A percentile compares a stretch with the other conserved stretches of the same genome.
Evolutionary conservation across 2,113 vertebrate genomes (phyloP).

Genomic region (Aldabrachelys gigantea): DNA sequence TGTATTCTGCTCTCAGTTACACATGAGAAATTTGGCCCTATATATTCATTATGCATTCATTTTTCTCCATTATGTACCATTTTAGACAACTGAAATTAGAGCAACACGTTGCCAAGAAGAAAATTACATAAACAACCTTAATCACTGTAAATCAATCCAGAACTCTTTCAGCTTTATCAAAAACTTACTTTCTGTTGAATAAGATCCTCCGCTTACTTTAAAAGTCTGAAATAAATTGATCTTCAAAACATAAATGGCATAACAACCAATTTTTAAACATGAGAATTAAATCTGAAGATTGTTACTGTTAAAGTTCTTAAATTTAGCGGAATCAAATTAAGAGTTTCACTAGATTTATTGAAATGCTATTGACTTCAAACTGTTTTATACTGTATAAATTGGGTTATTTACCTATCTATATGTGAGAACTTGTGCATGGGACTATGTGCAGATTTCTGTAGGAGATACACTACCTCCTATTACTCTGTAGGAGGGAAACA

Average conservation of each 20-base stretch:
- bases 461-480: slow-evolving; percentile 28
- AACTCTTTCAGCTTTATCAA: background rate
- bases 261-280: background rate
- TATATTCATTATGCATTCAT: background rate
- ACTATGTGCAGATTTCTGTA: slow-evolving; percentile 42
- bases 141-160: background rate
- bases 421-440: slow-evolving; percentile 42
- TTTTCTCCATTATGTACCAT: background rate
- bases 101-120: background rate
- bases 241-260: background rate
- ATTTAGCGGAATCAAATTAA: slow-evolving; percentile 22
- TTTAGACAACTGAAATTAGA: slow-evolving; percentile 8
- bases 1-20: background rate
- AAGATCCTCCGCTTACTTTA: background rate
- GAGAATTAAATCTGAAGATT: slow-evolving; percentile 4
- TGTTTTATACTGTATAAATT: slow-evolving; percentile 42
- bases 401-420: slow-evolving; percentile 34
- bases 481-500: slow-evolving; percentile 48
- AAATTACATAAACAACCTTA: background rate
- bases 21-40: background rate
- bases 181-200: background rate
- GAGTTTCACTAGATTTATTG: slow-evolving; percentile 28
- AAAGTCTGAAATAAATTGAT: background rate
- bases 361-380: slow-evolving; percentile 8
- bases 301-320: background rate